phyloP scores from a whole-genome alignment of 1,140 invertebrate genomes.

The Potamilus streckersoni region DNA sequence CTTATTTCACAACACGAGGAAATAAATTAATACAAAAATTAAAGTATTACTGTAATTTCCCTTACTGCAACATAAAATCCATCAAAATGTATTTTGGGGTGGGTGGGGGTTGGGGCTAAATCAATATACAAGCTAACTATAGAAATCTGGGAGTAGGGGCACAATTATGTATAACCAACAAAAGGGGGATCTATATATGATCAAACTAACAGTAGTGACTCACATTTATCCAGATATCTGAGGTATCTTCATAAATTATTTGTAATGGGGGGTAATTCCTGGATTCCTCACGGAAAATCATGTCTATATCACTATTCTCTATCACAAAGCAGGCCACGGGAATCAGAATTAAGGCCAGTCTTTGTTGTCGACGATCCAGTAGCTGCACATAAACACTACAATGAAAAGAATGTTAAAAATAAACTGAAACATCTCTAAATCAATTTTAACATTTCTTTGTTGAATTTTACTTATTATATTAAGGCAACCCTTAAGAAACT shows the following conservation, averaged over 20 bases:
- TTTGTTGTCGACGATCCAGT: slow-evolving; percentile 86
- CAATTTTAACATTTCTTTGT: not conserved
- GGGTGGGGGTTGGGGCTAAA: too few species aligned
- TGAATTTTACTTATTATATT: not conserved
- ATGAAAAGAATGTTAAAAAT: slow-evolving; percentile 35
- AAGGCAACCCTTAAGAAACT: not conserved
- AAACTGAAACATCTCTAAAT: not conserved
- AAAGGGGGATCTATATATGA: too few species aligned
- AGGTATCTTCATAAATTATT: slow-evolving; percentile 75
- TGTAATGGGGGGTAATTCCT: slow-evolving; percentile 41
- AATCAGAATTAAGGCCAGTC: slow-evolving; percentile 75
- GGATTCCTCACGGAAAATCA: slow-evolving; percentile 32
- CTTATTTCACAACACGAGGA: too few species aligned
- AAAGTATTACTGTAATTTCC: too few species aligned
- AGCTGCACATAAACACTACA: slow-evolving; percentile 90
- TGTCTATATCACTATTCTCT: slow-evolving; percentile 32
- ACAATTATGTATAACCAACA: too few species aligned
- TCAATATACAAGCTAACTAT: too few species aligned
- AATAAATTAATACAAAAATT: too few species aligned
- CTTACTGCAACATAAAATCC: too few species aligned
- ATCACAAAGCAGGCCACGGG: slow-evolving; percentile 59
- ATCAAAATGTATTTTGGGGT: too few species aligned
- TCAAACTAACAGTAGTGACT: slow-evolving; percentile 34
- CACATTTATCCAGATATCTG: slow-evolving; percentile 87
- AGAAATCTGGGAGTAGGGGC: too few species aligned